A percentile compares a stretch with the other conserved stretches of the same genome.
Evolutionary conservation across 2,888 invertebrate genomes (phyloP).

Genomic region (Trissonchulus sp.): DNA sequence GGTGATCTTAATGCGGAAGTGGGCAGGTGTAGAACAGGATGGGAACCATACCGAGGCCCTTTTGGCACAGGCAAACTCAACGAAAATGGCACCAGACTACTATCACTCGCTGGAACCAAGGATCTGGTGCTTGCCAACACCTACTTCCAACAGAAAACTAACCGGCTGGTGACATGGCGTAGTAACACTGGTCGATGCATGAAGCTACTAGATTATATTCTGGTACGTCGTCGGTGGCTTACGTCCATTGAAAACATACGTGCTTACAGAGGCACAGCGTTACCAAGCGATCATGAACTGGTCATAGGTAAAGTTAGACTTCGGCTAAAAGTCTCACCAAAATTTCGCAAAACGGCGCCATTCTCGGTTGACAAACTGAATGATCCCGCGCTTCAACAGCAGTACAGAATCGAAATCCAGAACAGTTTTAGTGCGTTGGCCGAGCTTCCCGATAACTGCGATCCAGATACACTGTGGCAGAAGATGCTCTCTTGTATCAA

Average conservation of each 20-base stretch:
- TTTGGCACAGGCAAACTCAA: too few relatives aligned
- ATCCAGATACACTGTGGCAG: too few relatives aligned
- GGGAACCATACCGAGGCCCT: too few relatives aligned
- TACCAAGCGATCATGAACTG: background rate
- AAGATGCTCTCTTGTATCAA: too few relatives aligned
- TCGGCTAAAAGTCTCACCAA: constrained; percentile 7
- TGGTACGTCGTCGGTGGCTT: background rate
- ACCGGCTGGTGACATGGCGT: background rate
- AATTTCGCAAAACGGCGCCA: too few relatives aligned
- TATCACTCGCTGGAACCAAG: background rate
- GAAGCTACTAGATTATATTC: constrained; percentile 6
- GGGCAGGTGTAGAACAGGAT: too few relatives aligned
- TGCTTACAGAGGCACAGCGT: background rate
- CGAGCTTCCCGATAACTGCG: too few relatives aligned
- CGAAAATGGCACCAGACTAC: constrained; percentile 1
- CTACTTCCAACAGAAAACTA: background rate
- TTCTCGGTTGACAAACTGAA: too few relatives aligned
- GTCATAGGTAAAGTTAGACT: background rate
- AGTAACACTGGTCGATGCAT: background rate
- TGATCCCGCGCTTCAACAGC: too few relatives aligned
- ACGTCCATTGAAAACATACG: background rate
- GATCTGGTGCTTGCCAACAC: background rate
- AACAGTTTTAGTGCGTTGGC: too few relatives aligned
- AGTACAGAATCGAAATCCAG: too few relatives aligned
- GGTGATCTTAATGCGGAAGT: too few relatives aligned